A percentile compares a stretch with the other conserved stretches of the same genome.
Conservation (phyloP, 2,113 vertebrate genomes). For the Origma solitaria region DNA sequence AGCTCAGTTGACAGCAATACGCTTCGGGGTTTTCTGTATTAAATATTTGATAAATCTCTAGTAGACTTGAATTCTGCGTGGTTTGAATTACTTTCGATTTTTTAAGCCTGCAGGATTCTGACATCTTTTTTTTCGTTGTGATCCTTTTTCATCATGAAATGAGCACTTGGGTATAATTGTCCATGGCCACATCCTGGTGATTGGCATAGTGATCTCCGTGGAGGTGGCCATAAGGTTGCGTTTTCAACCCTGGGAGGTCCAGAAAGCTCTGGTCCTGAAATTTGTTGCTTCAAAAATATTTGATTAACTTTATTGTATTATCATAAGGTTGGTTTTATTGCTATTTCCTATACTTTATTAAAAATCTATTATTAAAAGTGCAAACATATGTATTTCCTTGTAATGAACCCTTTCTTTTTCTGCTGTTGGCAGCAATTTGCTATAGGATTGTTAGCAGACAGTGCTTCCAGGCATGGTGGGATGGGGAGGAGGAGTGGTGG, state of each 20-base stretch:
- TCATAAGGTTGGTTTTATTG: neutral
- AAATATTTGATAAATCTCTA: slow-evolving; percentile 29
- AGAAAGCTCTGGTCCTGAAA: neutral
- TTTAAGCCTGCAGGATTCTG: slow-evolving; percentile 6
- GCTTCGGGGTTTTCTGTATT: slow-evolving; percentile 8
- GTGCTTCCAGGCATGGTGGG: neutral
- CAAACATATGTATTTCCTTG: neutral
- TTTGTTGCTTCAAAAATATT: slow-evolving; percentile 15
- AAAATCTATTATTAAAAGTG: neutral
- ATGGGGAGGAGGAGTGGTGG: neutral
- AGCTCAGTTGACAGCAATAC: neutral
- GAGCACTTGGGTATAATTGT: neutral
- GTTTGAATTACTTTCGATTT: slow-evolving; percentile 22
- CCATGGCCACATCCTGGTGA: neutral
- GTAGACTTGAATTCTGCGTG: neutral
- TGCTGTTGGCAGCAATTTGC: neutral
- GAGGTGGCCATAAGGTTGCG: neutral
- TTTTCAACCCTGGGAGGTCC: neutral
- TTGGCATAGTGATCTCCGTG: neutral
- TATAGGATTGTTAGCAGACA: neutral
- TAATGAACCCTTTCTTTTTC: neutral
- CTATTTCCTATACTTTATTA: neutral
- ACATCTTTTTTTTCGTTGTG: neutral
- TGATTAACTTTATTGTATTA: neutral
- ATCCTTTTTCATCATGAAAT: neutral